These are phyloP conservation scores for Chloromyia formosa DNA, from an alignment of 2,888 invertebrate genomes.

Conservation along the genomic window DNA sequence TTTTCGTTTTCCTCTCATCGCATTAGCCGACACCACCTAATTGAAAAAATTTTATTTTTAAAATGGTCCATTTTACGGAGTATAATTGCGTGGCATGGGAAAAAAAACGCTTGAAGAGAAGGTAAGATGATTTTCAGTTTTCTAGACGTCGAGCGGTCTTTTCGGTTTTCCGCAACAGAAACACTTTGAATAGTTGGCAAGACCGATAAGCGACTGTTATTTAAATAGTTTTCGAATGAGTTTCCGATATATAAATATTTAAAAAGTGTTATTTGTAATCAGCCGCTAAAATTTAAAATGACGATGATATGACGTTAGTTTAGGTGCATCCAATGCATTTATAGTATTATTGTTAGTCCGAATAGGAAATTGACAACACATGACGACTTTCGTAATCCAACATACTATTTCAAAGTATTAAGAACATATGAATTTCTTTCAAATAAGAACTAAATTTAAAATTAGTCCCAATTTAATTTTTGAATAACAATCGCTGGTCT, in stretches of 20 bases:
- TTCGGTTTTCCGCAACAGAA: not conserved
- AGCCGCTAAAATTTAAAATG: not conserved
- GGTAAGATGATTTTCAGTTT: not conserved
- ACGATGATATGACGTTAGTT: not conserved
- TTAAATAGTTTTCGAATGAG: not conserved
- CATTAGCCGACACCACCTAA: not conserved
- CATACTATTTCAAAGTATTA: too few relatives aligned
- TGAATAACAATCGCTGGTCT: too few relatives aligned
- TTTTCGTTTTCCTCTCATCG: too few relatives aligned
- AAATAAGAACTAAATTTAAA: too few relatives aligned
- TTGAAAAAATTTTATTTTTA: constrained; percentile 5
- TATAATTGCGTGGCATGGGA: not conserved
- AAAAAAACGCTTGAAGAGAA: not conserved
- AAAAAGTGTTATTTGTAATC: not conserved
- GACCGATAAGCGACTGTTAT: not conserved
- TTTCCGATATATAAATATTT: constrained; percentile 10
- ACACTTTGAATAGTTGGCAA: not conserved
- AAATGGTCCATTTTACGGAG: not conserved
- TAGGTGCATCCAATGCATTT: too few relatives aligned
- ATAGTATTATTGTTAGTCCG: too few relatives aligned
- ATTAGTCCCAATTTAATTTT: too few relatives aligned
- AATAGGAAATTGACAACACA: too few relatives aligned
- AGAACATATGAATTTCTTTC: too few relatives aligned
- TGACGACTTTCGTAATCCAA: too few relatives aligned
- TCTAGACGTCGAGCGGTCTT: not conserved